Evolutionary conservation across 2,113 vertebrate species (phyloP).

Genomic region (Pseudorhombus dupliciocellatus): DNA sequence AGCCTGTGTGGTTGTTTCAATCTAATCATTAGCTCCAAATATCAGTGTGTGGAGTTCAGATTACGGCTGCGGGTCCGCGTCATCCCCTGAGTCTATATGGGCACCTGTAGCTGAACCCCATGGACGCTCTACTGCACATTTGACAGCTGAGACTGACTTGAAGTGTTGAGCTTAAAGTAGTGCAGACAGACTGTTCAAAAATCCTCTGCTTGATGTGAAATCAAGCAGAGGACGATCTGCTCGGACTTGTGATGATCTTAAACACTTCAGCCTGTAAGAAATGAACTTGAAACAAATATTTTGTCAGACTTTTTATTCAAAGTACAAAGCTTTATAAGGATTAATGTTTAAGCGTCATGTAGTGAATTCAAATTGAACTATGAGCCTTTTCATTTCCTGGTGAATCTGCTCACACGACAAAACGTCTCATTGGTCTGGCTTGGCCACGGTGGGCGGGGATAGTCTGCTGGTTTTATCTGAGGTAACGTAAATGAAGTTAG

Average conservation of each 20-base stretch:
- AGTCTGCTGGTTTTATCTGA: no score
- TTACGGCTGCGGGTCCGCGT: neutral
- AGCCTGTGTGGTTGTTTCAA: slow-evolving; percentile 18
- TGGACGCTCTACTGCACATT: neutral
- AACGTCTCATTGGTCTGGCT: no score
- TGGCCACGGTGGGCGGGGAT: no score
- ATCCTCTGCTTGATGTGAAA: neutral
- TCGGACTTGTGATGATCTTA: neutral
- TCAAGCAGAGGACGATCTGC: neutral
- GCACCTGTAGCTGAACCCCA: slow-evolving; percentile 21
- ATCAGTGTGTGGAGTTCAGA: neutral
- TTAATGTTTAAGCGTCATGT: neutral
- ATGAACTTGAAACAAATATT: neutral
- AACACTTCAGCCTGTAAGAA: neutral
- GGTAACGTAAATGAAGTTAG: no score
- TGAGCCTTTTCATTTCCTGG: neutral
- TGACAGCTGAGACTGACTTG: slow-evolving; percentile 27
- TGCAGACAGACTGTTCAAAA: neutral
- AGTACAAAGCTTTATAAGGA: no score
- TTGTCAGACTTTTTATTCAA: neutral
- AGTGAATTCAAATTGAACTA: neutral
- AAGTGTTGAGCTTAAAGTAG: neutral
- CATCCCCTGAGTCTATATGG: neutral
- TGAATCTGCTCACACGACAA: neutral
- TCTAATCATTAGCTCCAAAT: neutral